These are phyloP conservation scores for Mythimna impura DNA, from an alignment of 2,888 invertebrate species.

Conservation along the genomic window DNA sequence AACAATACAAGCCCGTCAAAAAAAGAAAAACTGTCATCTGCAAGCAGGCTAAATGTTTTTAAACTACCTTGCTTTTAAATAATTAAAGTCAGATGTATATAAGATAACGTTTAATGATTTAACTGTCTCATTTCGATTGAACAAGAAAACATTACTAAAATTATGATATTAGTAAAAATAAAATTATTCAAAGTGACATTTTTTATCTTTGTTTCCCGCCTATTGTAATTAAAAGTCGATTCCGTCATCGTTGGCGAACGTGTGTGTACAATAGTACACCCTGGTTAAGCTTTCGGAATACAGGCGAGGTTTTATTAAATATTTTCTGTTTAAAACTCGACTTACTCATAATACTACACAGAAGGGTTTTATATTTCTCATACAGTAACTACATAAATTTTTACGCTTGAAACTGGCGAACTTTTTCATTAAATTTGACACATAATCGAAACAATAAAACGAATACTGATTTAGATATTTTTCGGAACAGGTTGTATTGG, in stretches of 20 bases:
- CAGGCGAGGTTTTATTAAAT: constrained; percentile 26
- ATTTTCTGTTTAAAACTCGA: constrained; percentile 21
- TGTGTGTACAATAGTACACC: constrained; percentile 28
- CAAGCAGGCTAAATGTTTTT: not conserved
- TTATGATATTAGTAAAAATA: constrained; percentile 20
- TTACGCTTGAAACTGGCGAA: constrained; percentile 46
- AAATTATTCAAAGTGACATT: constrained; percentile 16
- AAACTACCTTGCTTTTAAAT: constrained; percentile 22
- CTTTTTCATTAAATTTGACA: constrained; percentile 52
- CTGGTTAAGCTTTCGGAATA: not conserved
- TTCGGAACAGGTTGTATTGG: constrained; percentile 87
- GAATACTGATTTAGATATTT: constrained; percentile 82
- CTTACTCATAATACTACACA: constrained; percentile 22
- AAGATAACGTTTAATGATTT: constrained; percentile 23
- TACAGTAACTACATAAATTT: constrained; percentile 30
- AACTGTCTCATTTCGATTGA: constrained; percentile 21
- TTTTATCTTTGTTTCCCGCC: constrained; percentile 10
- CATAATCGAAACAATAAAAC: constrained; percentile 52
- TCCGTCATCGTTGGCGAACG: not conserved
- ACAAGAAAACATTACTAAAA: constrained; percentile 28
- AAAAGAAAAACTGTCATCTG: constrained; percentile 1
- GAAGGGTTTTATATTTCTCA: constrained; percentile 15
- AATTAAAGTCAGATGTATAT: constrained; percentile 40
- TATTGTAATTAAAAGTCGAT: constrained; percentile 19
- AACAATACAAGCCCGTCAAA: constrained; percentile 22